Base-by-base conservation (phyloP, 2,113 vertebrate genomes). In the Rhynchopsitta pachyrhyncha region DNA sequence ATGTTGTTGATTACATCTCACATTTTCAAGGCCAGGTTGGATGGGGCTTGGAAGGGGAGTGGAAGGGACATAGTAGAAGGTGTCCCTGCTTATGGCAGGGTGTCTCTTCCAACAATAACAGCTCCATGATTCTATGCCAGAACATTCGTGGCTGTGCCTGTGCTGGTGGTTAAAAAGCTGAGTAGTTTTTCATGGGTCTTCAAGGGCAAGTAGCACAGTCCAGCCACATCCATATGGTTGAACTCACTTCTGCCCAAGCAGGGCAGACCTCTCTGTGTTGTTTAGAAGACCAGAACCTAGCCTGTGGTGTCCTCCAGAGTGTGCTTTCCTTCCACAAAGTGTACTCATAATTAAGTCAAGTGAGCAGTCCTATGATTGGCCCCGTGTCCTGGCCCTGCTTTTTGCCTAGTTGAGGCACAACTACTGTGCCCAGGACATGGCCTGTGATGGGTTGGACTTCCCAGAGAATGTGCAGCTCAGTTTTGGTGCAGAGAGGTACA, bases 391-490 rank as follows among this genome's bases (percentile, higher is more conserved):
- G 50, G 41, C 15, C 12, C 25, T 83, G 33, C 55, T 60, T 3
- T 46, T 24, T 86, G 9, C 44, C 17, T 23, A 1, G 27, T 8
- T 0, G 2, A 35, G 60, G 22, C 35, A 29, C 13, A 29, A 1
- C 35, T 63, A 11, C 6, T 41, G 39, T 71, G 81, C 39, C 47
- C 31, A 64, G 37, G 17, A 41, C 2, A 0, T 42, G 63, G 22
- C 46, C 42, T 68, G 28, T 23, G 31, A 11, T 1, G 10, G 10
- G 17, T 5, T 86, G 37, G 6, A 8, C 10, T 74, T 84, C 49
- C 19, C 2, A 9, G 53, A 41, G 55, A 60, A 33, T 0, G 4
- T 28, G 24, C 75, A 44, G 27, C 37, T 79, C 3, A 2, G 17
- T n/a, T 66, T 31, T 74, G 44, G 13, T 10, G 33, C 22, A 7